phyloP scores from a whole-genome alignment of 2,113 vertebrate genomes.

The Sinocyclocheilus grahami region DNA sequence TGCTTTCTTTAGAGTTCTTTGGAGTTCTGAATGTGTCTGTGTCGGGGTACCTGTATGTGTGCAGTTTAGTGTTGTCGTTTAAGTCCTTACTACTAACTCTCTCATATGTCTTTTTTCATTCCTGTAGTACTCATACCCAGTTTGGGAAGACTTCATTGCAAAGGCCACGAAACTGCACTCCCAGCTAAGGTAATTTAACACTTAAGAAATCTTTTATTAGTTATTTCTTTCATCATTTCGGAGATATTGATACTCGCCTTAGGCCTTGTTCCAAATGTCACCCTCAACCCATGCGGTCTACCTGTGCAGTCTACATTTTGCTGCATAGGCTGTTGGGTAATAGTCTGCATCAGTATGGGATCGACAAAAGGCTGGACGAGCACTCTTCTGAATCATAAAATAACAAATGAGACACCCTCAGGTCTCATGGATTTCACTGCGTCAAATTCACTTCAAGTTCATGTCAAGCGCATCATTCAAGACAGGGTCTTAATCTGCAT shows the following conservation, averaged over 20 bases:
- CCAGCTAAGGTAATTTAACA: slow-evolving; percentile 88
- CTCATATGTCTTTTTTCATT: slow-evolving; percentile 32
- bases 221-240: neutral
- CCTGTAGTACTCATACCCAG: slow-evolving; percentile 91
- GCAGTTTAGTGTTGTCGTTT: neutral
- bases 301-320: neutral
- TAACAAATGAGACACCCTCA: neutral
- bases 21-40: slow-evolving; percentile 1
- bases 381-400: neutral
- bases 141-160: slow-evolving; percentile 98
- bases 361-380: neutral
- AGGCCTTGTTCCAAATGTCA: neutral
- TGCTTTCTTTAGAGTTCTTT: neutral
- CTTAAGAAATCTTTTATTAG: neutral
- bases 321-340: neutral
- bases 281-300: too few relatives aligned
- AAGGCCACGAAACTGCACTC: slow-evolving; percentile 98
- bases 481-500: neutral
- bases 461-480: neutral
- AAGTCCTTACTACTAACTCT: slow-evolving; percentile 28
- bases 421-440: neutral
- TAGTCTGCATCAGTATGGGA: neutral
- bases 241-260: neutral
- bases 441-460: neutral
- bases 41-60: slow-evolving; percentile 1